A percentile compares a stretch with the other conserved stretches of the same genome.
Conservation (phyloP, 1,140 invertebrate species). For the Drosophila saltans region DNA sequence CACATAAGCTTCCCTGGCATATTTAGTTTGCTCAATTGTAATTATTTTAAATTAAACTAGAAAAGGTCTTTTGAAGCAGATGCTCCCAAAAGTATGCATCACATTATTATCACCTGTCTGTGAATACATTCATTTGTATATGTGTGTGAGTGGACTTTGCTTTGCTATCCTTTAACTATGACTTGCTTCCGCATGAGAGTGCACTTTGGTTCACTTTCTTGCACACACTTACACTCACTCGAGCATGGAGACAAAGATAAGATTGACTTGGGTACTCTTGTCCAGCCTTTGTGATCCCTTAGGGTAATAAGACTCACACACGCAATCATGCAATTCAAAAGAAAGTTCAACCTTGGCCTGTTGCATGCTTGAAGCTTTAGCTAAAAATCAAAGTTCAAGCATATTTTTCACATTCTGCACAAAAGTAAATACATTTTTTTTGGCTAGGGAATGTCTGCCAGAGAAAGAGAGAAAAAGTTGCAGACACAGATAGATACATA, state of each 20-base stretch:
- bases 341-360: constrained; percentile 21
- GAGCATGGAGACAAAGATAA: constrained; percentile 6
- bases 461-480: constrained; percentile 4
- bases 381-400: constrained; percentile 21
- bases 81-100: constrained; percentile 48
- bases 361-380: constrained; percentile 28
- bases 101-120: constrained; percentile 56
- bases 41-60: constrained; percentile 70
- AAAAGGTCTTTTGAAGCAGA: constrained; percentile 53
- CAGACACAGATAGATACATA: not conserved
- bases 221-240: constrained; percentile 15
- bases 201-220: constrained; percentile 37
- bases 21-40: constrained; percentile 35
- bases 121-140: not conserved
- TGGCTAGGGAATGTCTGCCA: not conserved
- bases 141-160: not conserved
- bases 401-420: constrained; percentile 22
- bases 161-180: not conserved
- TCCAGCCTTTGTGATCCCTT: constrained; percentile 29
- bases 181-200: constrained; percentile 28
- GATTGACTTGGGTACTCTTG: constrained; percentile 43
- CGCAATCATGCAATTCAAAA: constrained; percentile 22
- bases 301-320: constrained; percentile 40
- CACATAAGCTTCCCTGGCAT: constrained; percentile 33
- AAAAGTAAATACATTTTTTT: constrained; percentile 42